A percentile compares a stretch with the other conserved stretches of the same genome.
Conservation (phyloP, 2,113 vertebrate genomes). For the Eudyptes chrysolophus region DNA sequence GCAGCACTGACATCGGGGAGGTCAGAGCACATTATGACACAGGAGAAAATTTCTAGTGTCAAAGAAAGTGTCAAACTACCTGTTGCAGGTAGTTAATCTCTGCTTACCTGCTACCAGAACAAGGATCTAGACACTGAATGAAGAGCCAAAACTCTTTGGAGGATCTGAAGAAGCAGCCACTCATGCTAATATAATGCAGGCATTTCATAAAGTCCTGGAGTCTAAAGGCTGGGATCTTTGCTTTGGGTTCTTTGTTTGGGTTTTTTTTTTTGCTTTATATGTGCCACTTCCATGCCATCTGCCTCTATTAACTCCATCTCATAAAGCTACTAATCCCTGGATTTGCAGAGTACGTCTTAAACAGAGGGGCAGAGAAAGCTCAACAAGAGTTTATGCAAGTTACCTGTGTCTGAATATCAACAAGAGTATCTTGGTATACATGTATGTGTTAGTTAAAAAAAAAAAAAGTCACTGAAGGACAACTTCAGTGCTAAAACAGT, state of each 20-base stretch:
- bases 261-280: neutral
- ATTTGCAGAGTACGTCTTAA: accelerated
- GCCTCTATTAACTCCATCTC: neutral
- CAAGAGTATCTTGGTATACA: neutral
- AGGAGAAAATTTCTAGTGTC: neutral
- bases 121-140: neutral
- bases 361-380: neutral
- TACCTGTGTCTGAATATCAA: neutral
- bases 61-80: neutral
- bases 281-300: neutral
- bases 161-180: neutral
- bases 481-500: neutral
- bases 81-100: neutral
- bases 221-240: neutral
- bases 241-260: neutral
- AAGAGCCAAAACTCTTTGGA: neutral
- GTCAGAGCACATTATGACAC: neutral
- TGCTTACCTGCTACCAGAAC: neutral
- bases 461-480: neutral
- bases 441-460: neutral
- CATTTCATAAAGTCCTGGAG: neutral
- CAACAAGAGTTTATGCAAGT: neutral
- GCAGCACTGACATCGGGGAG: neutral
- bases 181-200: neutral
- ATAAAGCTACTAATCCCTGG: neutral